Evolutionary conservation across 2,797 vertebrate genomes (phyloP).

Genomic region (Pangasius sanitwongsei): DNA sequence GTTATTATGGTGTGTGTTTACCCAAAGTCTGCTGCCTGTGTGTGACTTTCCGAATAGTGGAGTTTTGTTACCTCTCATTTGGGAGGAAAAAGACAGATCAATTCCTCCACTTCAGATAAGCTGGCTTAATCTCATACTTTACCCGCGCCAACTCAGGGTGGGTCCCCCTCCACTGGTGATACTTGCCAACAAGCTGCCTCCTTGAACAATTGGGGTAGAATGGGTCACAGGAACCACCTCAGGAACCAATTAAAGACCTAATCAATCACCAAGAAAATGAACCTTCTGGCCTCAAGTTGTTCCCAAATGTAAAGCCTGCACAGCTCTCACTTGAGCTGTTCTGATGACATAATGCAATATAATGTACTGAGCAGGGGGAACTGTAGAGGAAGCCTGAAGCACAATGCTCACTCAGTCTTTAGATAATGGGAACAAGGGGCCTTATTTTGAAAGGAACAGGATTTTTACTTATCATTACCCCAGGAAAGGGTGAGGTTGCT

Average conservation of each 20-base stretch:
- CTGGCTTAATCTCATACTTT: constrained; percentile 63
- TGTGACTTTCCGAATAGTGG: constrained; percentile 54
- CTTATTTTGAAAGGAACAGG: constrained; percentile 33
- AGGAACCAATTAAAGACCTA: constrained; percentile 56
- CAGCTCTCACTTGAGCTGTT: constrained; percentile 20
- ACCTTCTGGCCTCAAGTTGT: constrained; percentile 29
- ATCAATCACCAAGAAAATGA: constrained; percentile 57
- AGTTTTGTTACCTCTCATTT: constrained; percentile 47
- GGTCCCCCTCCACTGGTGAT: constrained; percentile 50
- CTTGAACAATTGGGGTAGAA: constrained; percentile 58
- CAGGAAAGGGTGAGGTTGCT: constrained; percentile 39
- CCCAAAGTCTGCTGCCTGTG: constrained; percentile 50
- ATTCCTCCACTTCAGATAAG: constrained; percentile 62
- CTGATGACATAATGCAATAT: constrained; percentile 39
- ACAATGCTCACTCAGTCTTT: constrained; percentile 31
- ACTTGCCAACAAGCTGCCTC: constrained; percentile 60
- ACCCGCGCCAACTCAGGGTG: constrained; percentile 51
- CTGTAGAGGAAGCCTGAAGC: constrained; percentile 38
- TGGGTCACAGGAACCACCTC: constrained; percentile 56
- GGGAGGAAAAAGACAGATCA: constrained; percentile 55
- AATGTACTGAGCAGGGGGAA: constrained; percentile 13
- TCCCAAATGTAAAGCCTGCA: constrained; percentile 28
- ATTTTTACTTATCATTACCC: constrained; percentile 44
- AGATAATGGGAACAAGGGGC: constrained; percentile 47
- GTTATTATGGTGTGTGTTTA: constrained; percentile 37